These are phyloP conservation scores for Cephalophus harveyi DNA, from an alignment of 2,113 vertebrate species.

Conservation along the genomic window DNA sequence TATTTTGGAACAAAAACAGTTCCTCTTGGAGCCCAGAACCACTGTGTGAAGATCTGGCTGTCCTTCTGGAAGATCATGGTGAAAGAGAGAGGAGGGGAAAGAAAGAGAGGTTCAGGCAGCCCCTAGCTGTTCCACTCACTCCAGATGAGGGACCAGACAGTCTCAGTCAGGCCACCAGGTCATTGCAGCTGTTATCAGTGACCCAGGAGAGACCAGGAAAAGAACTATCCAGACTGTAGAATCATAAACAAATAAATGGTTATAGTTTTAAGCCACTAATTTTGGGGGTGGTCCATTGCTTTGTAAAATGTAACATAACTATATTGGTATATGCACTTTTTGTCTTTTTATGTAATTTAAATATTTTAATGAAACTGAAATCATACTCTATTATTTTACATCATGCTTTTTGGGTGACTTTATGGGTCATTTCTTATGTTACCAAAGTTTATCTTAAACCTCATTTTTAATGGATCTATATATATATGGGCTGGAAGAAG, in stretches of 20 bases:
- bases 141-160: neutral
- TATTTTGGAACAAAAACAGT: neutral
- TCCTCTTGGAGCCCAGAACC: neutral
- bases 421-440: neutral
- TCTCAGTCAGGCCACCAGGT: neutral
- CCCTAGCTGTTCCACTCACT: neutral
- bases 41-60: neutral
- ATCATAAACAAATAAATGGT: neutral
- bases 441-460: neutral
- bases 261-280: neutral
- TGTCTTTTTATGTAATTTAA: conserved; percentile 28
- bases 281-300: neutral
- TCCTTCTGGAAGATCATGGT: neutral
- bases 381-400: conserved; percentile 1
- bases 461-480: neutral
- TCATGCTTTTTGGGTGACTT: neutral
- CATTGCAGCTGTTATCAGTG: neutral
- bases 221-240: neutral
- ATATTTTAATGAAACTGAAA: conserved; percentile 30
- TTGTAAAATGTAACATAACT: neutral
- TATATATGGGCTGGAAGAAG: neutral
- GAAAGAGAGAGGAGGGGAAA: neutral
- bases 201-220: neutral
- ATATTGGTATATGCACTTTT: neutral
- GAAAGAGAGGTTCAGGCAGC: neutral